Conservation (phyloP, 2,113 vertebrate genomes). For the Apaloderma vittatum region DNA sequence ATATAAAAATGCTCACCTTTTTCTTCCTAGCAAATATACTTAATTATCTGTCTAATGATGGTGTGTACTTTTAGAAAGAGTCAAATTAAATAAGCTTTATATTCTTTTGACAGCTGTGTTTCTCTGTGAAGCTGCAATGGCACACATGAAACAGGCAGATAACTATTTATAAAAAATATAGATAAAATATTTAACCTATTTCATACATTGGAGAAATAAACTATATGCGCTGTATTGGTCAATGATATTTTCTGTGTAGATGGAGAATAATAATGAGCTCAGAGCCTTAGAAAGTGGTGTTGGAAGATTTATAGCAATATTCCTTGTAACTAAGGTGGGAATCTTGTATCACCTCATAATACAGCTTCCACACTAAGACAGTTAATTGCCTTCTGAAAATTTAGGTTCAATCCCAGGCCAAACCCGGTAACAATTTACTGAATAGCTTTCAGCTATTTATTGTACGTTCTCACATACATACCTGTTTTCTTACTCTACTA, state of each 20-base stretch:
- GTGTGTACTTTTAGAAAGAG: neutral
- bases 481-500: neutral
- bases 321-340: neutral
- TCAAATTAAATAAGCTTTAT: slow-evolving; percentile 29
- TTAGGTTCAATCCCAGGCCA: neutral
- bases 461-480: rapidly evolving
- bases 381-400: neutral
- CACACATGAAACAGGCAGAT: neutral
- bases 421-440: neutral
- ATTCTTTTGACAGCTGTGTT: neutral
- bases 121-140: neutral
- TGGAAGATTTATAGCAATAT: neutral
- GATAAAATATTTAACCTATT: neutral
- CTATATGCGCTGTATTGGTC: neutral
- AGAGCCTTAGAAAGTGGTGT: neutral
- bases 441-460: neutral
- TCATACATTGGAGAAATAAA: neutral
- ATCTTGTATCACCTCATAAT: neutral
- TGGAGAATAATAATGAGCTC: neutral
- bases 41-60: neutral
- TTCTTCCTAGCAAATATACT: neutral
- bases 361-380: neutral
- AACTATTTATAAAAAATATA: neutral
- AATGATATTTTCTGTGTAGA: neutral
- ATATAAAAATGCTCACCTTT: neutral